A percentile compares a stretch with the other conserved stretches of the same genome.
Conservation (phyloP, 2,797 vertebrate genomes). For the Tapirus indicus region DNA sequence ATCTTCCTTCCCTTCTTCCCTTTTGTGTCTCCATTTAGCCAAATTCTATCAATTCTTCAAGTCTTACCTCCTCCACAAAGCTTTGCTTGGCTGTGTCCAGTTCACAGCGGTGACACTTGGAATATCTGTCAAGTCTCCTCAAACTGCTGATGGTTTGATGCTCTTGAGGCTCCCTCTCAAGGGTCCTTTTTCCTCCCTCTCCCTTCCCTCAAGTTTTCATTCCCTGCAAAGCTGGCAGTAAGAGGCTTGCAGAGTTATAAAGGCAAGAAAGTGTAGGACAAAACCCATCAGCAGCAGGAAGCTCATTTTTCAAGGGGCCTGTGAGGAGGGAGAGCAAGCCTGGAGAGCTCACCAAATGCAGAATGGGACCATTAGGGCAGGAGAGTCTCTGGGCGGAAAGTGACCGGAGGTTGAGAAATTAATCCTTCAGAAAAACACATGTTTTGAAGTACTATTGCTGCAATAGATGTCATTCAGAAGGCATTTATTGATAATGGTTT, state of each 20-base stretch:
- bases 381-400: not conserved
- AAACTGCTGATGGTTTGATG: not conserved
- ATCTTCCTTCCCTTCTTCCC: not conserved
- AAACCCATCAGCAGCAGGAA: not conserved
- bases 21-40: not conserved
- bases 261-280: not conserved
- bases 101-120: fast-evolving
- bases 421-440: not conserved
- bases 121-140: not conserved
- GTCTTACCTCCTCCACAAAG: not conserved
- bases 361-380: not conserved
- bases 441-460: not conserved
- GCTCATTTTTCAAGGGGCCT: not conserved
- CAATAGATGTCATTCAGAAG: not conserved
- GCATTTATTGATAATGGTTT: not conserved
- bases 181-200: not conserved
- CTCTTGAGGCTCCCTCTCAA: not conserved
- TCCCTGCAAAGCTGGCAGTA: not conserved
- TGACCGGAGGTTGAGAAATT: not conserved
- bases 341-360: not conserved
- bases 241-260: not conserved
- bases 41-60: not conserved
- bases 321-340: not conserved
- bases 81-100: not conserved
- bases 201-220: not conserved